Evolutionary conservation across 2,888 invertebrate genomes (phyloP).

Genomic region (Thyatira batis): DNA sequence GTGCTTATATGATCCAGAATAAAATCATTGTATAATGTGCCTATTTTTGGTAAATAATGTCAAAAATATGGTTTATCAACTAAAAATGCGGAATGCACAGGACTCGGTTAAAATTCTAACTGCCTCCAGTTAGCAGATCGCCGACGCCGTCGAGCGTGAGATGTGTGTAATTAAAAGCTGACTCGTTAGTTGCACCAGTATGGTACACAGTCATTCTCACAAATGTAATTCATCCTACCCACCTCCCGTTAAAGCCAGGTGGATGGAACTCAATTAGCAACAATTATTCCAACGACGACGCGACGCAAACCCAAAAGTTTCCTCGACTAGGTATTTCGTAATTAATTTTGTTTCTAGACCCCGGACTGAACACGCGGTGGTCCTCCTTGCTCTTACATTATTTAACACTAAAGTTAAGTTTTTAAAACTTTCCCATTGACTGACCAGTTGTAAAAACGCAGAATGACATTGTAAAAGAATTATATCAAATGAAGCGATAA

Average conservation of each 20-base stretch:
- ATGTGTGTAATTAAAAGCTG: constrained; percentile 45
- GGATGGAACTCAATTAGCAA: constrained; percentile 74
- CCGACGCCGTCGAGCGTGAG: constrained; percentile 27
- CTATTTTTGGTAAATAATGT: too few relatives aligned
- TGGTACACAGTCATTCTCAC: constrained; percentile 27
- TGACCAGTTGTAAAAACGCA: constrained; percentile 29
- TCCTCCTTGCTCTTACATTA: constrained; percentile 37
- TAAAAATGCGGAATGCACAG: constrained; percentile 1
- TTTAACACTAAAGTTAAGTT: constrained; percentile 45
- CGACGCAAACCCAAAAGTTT: constrained; percentile 68
- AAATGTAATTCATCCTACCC: constrained; percentile 44
- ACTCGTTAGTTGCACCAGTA: constrained; percentile 43
- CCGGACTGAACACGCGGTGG: constrained; percentile 43
- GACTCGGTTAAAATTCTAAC: constrained; percentile 26
- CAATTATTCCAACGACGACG: constrained; percentile 69
- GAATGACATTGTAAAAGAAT: constrained; percentile 53
- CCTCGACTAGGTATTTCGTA: constrained; percentile 70
- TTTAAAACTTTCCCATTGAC: constrained; percentile 33
- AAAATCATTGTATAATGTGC: too few relatives aligned
- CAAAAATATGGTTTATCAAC: too few relatives aligned
- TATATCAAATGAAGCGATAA: constrained; percentile 68
- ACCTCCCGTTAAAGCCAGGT: constrained; percentile 52
- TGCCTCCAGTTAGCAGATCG: constrained; percentile 23
- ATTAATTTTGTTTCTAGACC: constrained; percentile 73
- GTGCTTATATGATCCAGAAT: too few relatives aligned